These are phyloP conservation scores for Clarias batrachus DNA, from an alignment of 2,113 vertebrate species.

Conservation along the genomic window DNA sequence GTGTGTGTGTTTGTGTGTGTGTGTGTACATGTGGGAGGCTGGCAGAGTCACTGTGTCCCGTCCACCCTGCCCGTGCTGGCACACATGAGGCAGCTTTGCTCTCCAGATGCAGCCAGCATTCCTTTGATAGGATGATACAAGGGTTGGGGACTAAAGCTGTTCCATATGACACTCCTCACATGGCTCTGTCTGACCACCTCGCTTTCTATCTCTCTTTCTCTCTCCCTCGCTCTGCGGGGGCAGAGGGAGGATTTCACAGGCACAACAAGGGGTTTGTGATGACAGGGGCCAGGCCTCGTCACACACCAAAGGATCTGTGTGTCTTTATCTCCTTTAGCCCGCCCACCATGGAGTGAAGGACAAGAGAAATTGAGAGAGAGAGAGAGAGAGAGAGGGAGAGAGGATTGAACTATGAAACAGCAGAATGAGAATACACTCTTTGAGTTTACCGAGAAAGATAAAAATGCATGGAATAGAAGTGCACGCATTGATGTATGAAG, in stretches of 20 bases:
- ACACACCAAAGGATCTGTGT: constrained; percentile 66
- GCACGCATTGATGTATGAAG: constrained; percentile 7
- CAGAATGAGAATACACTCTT: constrained; percentile 12
- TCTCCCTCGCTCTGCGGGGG: constrained; percentile 51
- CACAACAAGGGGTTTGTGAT: constrained; percentile 70
- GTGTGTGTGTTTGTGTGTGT: constrained; percentile 3
- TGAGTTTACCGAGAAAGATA: background rate
- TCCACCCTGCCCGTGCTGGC: constrained; percentile 64
- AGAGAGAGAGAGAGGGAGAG: background rate
- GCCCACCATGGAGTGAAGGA: constrained; percentile 32
- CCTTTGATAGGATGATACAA: constrained; percentile 74
- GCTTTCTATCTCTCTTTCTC: constrained; percentile 52
- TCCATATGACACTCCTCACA: constrained; percentile 94
- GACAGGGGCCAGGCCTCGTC: constrained; percentile 72
- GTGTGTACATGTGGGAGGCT: constrained; percentile 20
- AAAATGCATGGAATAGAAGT: background rate
- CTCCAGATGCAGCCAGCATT: constrained; percentile 71
- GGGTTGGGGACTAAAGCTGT: constrained; percentile 83
- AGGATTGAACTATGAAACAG: background rate
- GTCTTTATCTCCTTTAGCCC: constrained; percentile 54
- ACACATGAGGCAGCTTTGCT: constrained; percentile 79
- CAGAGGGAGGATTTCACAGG: constrained; percentile 66
- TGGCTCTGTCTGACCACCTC: constrained; percentile 75
- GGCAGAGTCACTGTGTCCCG: constrained; percentile 61
- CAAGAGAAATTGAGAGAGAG: constrained; percentile 7